phyloP scores from a whole-genome alignment of 2,113 vertebrate species.

The Corydoras maculifer region DNA sequence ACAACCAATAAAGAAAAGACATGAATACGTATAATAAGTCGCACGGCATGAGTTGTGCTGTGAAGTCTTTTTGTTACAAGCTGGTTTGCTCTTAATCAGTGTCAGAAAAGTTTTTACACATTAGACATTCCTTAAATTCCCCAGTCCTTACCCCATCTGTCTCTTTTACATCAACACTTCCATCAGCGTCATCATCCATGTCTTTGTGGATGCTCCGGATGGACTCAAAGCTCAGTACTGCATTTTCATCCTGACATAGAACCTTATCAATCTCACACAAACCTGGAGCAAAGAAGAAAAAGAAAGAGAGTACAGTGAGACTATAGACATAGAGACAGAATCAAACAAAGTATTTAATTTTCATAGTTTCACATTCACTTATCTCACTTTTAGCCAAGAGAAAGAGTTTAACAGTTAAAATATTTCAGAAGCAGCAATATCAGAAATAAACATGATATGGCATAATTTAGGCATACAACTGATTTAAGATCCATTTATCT shows the following conservation, averaged over 20 bases:
- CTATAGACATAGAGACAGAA: not conserved
- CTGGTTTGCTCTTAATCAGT: not conserved
- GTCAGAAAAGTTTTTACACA: not conserved
- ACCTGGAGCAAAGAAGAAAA: constrained; percentile 54
- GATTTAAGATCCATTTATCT: no score
- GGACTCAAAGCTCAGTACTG: constrained; percentile 84
- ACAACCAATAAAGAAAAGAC: no score
- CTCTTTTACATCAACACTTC: constrained; percentile 83
- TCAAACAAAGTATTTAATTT: not conserved
- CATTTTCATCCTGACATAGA: constrained; percentile 75
- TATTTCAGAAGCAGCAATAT: no score
- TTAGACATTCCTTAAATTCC: not conserved
- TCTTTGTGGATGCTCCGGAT: constrained; percentile 86
- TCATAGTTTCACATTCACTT: no score
- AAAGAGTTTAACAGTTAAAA: no score
- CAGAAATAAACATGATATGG: no score
- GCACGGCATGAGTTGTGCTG: no score
- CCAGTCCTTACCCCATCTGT: constrained; percentile 76
- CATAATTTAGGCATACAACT: no score
- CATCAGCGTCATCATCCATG: constrained; percentile 94
- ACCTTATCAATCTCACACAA: constrained; percentile 76
- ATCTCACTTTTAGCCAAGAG: no score
- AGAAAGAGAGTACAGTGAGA: constrained; percentile 3
- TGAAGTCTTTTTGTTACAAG: no score
- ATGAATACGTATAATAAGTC: no score